Percentiles rank a stretch among this genome's conserved stretches.
These are phyloP conservation scores for Mastomys natalensis DNA, from an alignment of 2,113 vertebrate species.

Conservation along the genomic window DNA sequence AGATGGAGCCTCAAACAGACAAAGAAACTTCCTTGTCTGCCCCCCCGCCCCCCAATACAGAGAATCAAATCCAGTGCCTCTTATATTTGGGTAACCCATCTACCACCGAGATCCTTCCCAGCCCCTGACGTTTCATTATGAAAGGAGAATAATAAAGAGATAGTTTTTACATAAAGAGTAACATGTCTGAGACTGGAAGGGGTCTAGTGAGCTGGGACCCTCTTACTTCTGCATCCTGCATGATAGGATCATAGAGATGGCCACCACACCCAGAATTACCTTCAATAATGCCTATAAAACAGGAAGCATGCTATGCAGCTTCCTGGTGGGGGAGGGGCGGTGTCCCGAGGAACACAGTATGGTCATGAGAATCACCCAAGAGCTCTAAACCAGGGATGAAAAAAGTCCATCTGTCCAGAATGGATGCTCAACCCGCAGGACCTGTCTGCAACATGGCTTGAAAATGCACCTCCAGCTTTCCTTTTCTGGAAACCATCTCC, in stretches of 20 bases:
- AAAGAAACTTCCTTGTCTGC: not conserved
- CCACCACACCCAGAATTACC: not conserved
- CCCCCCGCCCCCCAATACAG: not conserved
- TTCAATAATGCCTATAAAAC: not conserved
- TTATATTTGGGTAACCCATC: not conserved
- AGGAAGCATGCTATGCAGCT: not conserved
- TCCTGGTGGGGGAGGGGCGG: too few relatives aligned
- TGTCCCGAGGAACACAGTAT: too few relatives aligned
- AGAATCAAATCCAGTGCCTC: not conserved
- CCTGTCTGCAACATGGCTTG: not conserved
- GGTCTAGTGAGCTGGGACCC: not conserved
- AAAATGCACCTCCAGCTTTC: not conserved
- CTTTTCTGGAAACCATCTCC: conserved; percentile 63
- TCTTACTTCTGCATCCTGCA: not conserved
- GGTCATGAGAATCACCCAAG: not conserved
- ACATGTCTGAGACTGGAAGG: not conserved
- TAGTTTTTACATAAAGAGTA: not conserved
- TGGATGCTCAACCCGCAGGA: not conserved
- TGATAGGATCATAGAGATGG: too few relatives aligned
- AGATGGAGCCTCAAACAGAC: not conserved
- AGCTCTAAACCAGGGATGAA: not conserved
- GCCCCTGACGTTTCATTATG: not conserved
- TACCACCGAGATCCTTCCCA: not conserved
- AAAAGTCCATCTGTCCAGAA: not conserved
- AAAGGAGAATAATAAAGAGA: not conserved